Percentiles rank a stretch among this genome's conserved stretches.
Conservation (phyloP, 2,888 invertebrate species). For the Philereme vetulata region DNA sequence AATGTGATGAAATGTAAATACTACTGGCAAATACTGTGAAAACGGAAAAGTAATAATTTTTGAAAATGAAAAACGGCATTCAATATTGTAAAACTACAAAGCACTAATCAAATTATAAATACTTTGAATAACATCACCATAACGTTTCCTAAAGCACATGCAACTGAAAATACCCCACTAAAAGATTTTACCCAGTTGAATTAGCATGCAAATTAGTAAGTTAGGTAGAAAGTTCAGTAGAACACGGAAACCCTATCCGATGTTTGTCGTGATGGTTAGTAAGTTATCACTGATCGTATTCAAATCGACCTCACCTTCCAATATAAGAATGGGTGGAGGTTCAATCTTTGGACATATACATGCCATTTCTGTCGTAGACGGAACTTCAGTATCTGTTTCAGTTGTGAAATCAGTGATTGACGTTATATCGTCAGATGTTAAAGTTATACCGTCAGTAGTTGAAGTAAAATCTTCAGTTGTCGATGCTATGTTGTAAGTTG, state of each 20-base stretch:
- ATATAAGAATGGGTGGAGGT: slow-evolving; percentile 89
- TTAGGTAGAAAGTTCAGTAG: slow-evolving; percentile 53
- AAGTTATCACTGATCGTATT: slow-evolving; percentile 66
- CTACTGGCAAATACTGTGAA: slow-evolving; percentile 32
- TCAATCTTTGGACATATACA: slow-evolving; percentile 75
- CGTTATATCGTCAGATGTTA: slow-evolving; percentile 41
- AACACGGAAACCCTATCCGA: slow-evolving; percentile 51
- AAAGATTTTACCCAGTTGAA: slow-evolving; percentile 38
- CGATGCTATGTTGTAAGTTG: slow-evolving; percentile 35
- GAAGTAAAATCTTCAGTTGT: slow-evolving; percentile 42
- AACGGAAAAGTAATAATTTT: not conserved
- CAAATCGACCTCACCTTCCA: slow-evolving; percentile 90
- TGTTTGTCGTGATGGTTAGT: slow-evolving; percentile 71
- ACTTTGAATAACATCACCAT: slow-evolving; percentile 33
- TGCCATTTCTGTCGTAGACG: slow-evolving; percentile 54
- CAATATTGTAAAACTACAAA: slow-evolving; percentile 14
- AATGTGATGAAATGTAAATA: slow-evolving; percentile 58
- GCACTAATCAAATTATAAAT: slow-evolving; percentile 22
- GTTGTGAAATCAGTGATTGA: slow-evolving; percentile 53
- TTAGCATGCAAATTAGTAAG: slow-evolving; percentile 66
- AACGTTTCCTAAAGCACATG: slow-evolving; percentile 51
- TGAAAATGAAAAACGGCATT: slow-evolving; percentile 15
- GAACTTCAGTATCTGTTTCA: slow-evolving; percentile 49
- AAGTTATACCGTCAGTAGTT: slow-evolving; percentile 34
- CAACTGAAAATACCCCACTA: slow-evolving; percentile 47